These are phyloP conservation scores for Actinostola sp. DNA, from an alignment of 92 coral and sea anemone genomes.

Conservation along the genomic window DNA sequence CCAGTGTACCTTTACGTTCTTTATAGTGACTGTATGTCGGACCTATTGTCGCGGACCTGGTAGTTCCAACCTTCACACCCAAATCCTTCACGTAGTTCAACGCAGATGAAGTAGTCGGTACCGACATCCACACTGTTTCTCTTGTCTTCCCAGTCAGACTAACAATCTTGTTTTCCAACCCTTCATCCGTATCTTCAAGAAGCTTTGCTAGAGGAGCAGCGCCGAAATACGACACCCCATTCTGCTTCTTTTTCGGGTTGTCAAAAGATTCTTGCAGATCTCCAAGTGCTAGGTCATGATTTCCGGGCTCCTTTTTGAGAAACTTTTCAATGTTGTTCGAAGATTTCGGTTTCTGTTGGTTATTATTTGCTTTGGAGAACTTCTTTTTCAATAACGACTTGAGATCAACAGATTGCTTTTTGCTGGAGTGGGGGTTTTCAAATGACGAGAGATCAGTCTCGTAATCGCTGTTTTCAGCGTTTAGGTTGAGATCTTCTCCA, in stretches of 20 bases:
- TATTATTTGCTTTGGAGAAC: not conserved
- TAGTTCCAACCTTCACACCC: not conserved
- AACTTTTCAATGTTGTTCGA: conserved; percentile 25
- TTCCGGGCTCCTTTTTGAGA: conserved; percentile 9
- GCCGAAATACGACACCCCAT: conserved; percentile 12
- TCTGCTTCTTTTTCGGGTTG: conserved; percentile 1
- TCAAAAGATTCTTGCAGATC: conserved; percentile 27
- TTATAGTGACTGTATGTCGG: conserved; percentile 29
- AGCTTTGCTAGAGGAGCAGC: conserved; percentile 20
- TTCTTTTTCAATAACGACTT: not conserved
- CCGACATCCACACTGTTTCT: conserved; percentile 6
- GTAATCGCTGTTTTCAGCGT: not conserved
- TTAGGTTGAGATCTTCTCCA: not conserved
- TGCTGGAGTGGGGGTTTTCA: not conserved
- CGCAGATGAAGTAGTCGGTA: conserved; percentile 21
- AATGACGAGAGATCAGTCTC: conserved; percentile 8
- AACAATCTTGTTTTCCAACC: conserved; percentile 20
- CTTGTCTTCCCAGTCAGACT: conserved; percentile 30
- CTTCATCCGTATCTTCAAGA: conserved; percentile 18
- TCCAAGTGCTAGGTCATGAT: conserved; percentile 8
- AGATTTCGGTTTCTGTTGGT: not conserved
- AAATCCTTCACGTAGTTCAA: not conserved
- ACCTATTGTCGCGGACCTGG: conserved; percentile 15
- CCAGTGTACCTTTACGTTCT: conserved; percentile 19
- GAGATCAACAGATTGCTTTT: not conserved